Conservation (phyloP, 2,113 vertebrate species). For the Sylvilagus bachmani region DNA sequence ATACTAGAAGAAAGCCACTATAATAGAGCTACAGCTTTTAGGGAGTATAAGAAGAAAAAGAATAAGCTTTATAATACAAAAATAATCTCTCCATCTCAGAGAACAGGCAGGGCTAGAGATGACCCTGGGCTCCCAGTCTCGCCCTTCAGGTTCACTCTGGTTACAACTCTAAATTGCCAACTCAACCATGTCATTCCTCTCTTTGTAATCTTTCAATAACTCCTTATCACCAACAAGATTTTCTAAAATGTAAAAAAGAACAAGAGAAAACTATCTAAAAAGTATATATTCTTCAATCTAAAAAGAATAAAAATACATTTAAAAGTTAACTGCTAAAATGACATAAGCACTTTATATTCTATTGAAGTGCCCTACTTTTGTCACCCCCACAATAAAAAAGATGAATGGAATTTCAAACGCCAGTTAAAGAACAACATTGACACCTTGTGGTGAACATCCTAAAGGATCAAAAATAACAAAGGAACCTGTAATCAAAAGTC, state of each 20-base stretch:
- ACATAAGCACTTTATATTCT: not conserved
- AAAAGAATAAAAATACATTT: not conserved
- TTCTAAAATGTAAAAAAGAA: not conserved
- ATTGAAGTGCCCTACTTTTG: not conserved
- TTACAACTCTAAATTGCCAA: not conserved
- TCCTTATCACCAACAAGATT: not conserved
- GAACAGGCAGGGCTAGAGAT: not conserved
- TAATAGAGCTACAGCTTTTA: not conserved
- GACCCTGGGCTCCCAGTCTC: not conserved
- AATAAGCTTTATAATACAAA: constrained; percentile 14
- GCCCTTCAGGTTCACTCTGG: not conserved
- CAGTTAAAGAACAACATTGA: constrained; percentile 82
- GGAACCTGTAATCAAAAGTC: not conserved
- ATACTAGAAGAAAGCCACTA: not conserved
- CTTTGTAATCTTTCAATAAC: not conserved
- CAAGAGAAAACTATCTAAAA: constrained; percentile 30
- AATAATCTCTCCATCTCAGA: not conserved
- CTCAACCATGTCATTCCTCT: not conserved
- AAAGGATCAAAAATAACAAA: constrained; percentile 14
- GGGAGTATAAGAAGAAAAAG: not conserved
- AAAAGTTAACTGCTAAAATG: constrained; percentile 43
- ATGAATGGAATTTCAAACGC: constrained; percentile 40
- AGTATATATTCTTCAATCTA: not conserved
- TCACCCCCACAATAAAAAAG: constrained; percentile 38
- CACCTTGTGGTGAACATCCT: constrained; percentile 83